Percentiles rank a stretch among this genome's conserved stretches.
These are phyloP conservation scores for Botia kubotai DNA, from an alignment of 2,797 vertebrate genomes.

Conservation along the genomic window DNA sequence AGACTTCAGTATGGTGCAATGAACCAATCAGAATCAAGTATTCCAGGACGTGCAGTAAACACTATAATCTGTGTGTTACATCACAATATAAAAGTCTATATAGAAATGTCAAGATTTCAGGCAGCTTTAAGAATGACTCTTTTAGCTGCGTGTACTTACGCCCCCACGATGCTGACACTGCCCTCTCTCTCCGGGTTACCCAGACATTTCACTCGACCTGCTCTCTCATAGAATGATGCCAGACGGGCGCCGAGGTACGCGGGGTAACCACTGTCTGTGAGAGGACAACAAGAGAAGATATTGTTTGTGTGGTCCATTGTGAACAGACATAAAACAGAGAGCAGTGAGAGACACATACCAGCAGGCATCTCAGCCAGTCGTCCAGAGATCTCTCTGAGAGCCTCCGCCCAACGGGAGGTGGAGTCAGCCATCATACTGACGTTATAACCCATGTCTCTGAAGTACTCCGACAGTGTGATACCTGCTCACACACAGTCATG, in stretches of 20 bases:
- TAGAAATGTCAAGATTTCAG: too few relatives aligned
- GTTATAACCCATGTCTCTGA: slow-evolving; percentile 98
- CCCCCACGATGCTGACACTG: slow-evolving; percentile 95
- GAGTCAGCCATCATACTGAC: slow-evolving; percentile 99
- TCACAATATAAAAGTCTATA: too few relatives aligned
- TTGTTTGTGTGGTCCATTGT: background rate
- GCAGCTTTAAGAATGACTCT: too few relatives aligned
- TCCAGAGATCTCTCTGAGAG: slow-evolving; percentile 96
- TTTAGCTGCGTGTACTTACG: slow-evolving; percentile 84
- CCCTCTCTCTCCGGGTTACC: slow-evolving; percentile 96
- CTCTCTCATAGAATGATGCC: slow-evolving; percentile 95
- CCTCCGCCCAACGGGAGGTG: slow-evolving; percentile 97
- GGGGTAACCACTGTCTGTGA: slow-evolving; percentile 89
- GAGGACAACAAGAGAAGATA: background rate
- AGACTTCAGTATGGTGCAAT: too few relatives aligned
- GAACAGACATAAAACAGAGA: background rate
- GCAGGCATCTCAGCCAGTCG: slow-evolving; percentile 98
- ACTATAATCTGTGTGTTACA: too few relatives aligned
- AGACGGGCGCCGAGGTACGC: slow-evolving; percentile 94
- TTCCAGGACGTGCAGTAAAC: too few relatives aligned
- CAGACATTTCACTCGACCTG: slow-evolving; percentile 94
- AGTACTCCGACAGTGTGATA: slow-evolving; percentile 93
- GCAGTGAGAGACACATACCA: slow-evolving; percentile 76
- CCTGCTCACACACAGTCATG: slow-evolving; percentile 26
- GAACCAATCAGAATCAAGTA: too few relatives aligned